phyloP scores from a whole-genome alignment of 2,888 invertebrate species.

The Phrixothrix hirtus region DNA sequence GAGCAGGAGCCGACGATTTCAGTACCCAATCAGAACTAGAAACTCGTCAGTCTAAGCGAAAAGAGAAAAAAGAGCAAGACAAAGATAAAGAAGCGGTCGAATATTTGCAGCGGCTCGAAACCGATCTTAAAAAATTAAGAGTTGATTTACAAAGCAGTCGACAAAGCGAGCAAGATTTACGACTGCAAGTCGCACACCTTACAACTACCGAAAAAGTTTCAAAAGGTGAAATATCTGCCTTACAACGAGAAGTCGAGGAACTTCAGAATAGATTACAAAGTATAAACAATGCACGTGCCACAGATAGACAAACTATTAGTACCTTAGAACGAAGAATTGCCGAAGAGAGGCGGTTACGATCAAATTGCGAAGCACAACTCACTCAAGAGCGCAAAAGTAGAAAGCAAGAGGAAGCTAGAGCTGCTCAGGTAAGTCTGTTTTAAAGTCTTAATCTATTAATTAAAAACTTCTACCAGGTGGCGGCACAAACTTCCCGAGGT shows the following conservation, averaged over 20 bases:
- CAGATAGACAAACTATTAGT: slow-evolving; percentile 77
- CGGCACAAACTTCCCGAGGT: slow-evolving; percentile 47
- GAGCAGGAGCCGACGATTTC: slow-evolving; percentile 39
- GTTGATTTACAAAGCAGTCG: slow-evolving; percentile 75
- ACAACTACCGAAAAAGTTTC: slow-evolving; percentile 69
- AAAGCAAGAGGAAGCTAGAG: slow-evolving; percentile 58
- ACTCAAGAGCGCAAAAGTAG: slow-evolving; percentile 73
- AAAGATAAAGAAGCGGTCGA: slow-evolving; percentile 57
- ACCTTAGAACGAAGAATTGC: slow-evolving; percentile 78
- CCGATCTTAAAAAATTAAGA: slow-evolving; percentile 71
- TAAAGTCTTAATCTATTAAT: too few relatives aligned
- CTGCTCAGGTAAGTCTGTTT: slow-evolving; percentile 46
- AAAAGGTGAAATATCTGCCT: slow-evolving; percentile 72
- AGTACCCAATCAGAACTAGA: slow-evolving; percentile 24
- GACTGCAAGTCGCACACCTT: slow-evolving; percentile 67
- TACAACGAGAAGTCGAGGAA: slow-evolving; percentile 86
- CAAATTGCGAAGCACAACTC: slow-evolving; percentile 73
- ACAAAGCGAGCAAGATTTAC: slow-evolving; percentile 71
- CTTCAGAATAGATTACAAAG: slow-evolving; percentile 82
- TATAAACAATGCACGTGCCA: slow-evolving; percentile 70
- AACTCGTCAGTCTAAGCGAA: slow-evolving; percentile 40
- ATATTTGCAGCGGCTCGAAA: slow-evolving; percentile 66
- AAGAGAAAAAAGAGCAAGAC: slow-evolving; percentile 56
- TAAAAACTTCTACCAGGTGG: too few relatives aligned
- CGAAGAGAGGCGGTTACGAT: slow-evolving; percentile 82